phyloP scores from a whole-genome alignment of 2,113 vertebrate species.

The Prinia subflava region DNA sequence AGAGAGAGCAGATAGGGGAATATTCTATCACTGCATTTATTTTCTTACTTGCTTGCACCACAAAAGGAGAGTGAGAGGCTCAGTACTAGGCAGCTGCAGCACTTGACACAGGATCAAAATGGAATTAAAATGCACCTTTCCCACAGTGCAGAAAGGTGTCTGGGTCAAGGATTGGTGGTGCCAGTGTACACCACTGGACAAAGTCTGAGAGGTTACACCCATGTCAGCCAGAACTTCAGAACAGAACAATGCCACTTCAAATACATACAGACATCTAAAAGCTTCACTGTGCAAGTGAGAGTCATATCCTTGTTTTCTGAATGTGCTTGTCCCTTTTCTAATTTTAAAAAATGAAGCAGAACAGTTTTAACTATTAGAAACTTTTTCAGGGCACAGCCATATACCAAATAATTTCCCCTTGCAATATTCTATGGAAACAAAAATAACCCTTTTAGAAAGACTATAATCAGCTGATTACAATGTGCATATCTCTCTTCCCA shows the following conservation, averaged over 20 bases:
- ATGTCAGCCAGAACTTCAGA: not conserved
- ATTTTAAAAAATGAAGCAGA: not conserved
- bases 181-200: not conserved
- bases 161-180: not conserved
- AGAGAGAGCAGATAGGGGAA: not conserved
- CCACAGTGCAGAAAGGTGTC: not conserved
- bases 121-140: not conserved
- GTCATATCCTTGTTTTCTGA: not conserved
- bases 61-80: not conserved
- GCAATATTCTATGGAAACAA: not conserved
- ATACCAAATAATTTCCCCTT: not conserved
- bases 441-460: not conserved
- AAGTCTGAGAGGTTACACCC: not conserved
- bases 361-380: not conserved
- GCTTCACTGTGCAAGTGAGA: not conserved
- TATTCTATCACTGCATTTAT: not conserved
- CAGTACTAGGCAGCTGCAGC: not conserved
- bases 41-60: not conserved
- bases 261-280: not conserved
- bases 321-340: not conserved
- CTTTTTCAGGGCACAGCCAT: not conserved
- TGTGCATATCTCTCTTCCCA: not conserved
- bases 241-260: not conserved
- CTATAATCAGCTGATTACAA: not conserved
- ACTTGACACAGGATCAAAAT: not conserved